Percentiles rank a stretch among this genome's conserved stretches.
phyloP scores from a whole-genome alignment of 2,888 invertebrate genomes.

The Trachelus troglodyta region DNA sequence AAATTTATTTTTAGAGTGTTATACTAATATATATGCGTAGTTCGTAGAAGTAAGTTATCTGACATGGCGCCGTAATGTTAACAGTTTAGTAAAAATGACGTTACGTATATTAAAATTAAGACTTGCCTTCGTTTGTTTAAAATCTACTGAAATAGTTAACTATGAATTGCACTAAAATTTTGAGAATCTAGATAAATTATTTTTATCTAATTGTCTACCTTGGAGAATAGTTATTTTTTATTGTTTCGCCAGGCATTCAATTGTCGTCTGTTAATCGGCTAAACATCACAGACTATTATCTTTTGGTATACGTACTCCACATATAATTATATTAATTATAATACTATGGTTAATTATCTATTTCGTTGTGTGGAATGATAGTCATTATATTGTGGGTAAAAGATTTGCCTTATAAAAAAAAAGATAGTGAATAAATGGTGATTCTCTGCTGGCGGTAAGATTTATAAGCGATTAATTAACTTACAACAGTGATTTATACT shows the following conservation, averaged over 20 bases:
- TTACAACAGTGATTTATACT: not conserved
- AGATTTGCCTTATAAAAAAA: slow-evolving; percentile 17
- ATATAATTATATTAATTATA: slow-evolving; percentile 9
- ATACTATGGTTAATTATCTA: not conserved
- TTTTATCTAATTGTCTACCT: not conserved
- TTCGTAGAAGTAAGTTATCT: not conserved
- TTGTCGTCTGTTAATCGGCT: not conserved
- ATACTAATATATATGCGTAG: not conserved
- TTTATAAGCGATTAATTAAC: not conserved
- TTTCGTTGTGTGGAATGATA: slow-evolving; percentile 1
- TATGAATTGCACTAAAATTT: not conserved
- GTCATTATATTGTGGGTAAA: slow-evolving; percentile 11
- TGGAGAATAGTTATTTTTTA: not conserved
- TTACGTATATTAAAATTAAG: not conserved
- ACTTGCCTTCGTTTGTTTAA: not conserved
- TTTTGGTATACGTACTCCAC: not conserved
- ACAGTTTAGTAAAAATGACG: not conserved
- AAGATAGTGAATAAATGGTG: not conserved
- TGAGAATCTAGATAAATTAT: not conserved
- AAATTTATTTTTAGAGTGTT: slow-evolving; percentile 5
- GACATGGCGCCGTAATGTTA: not conserved
- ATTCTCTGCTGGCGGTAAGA: slow-evolving; percentile 3
- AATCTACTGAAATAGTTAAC: not conserved
- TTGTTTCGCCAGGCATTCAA: not conserved
- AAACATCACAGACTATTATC: not conserved